A percentile compares a stretch with the other conserved stretches of the same genome.
These are phyloP conservation scores for Ganaspis sp. DNA, from an alignment of 1,140 invertebrate genomes.

Conservation along the genomic window DNA sequence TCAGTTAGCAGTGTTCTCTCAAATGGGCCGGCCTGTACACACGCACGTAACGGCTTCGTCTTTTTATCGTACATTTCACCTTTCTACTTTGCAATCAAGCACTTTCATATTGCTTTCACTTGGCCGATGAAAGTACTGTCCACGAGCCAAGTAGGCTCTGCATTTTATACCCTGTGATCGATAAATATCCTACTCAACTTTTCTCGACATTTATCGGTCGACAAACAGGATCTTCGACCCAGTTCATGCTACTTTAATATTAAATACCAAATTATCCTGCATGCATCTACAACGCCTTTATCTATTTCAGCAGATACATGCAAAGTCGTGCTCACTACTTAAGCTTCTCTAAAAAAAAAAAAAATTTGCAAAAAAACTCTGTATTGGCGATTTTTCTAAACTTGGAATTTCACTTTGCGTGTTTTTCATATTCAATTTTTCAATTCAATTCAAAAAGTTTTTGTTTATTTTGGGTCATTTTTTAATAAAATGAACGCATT, in stretches of 20 bases:
- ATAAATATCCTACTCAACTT: conserved; percentile 38
- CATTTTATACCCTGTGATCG: conserved; percentile 66
- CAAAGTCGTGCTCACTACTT: neutral
- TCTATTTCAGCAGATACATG: neutral
- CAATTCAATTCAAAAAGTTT: too few relatives aligned
- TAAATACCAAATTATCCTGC: neutral
- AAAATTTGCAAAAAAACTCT: too few relatives aligned
- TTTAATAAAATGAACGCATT: too few relatives aligned
- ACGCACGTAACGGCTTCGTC: conserved; percentile 73
- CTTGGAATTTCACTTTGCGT: too few relatives aligned
- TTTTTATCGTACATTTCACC: conserved; percentile 77
- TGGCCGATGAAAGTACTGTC: conserved; percentile 76
- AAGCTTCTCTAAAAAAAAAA: too few relatives aligned
- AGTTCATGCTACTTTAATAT: neutral
- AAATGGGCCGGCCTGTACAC: conserved; percentile 71
- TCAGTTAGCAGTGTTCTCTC: conserved; percentile 55
- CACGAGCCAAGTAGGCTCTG: conserved; percentile 71
- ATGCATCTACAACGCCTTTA: neutral
- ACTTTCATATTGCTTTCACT: conserved; percentile 78
- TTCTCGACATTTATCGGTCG: conserved; percentile 23
- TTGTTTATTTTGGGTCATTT: too few relatives aligned
- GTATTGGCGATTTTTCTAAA: too few relatives aligned
- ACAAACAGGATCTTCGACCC: conserved; percentile 18
- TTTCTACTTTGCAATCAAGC: conserved; percentile 78
- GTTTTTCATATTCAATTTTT: too few relatives aligned